Conservation (phyloP, 2,797 vertebrate genomes). For the Crotalus adamanteus region DNA sequence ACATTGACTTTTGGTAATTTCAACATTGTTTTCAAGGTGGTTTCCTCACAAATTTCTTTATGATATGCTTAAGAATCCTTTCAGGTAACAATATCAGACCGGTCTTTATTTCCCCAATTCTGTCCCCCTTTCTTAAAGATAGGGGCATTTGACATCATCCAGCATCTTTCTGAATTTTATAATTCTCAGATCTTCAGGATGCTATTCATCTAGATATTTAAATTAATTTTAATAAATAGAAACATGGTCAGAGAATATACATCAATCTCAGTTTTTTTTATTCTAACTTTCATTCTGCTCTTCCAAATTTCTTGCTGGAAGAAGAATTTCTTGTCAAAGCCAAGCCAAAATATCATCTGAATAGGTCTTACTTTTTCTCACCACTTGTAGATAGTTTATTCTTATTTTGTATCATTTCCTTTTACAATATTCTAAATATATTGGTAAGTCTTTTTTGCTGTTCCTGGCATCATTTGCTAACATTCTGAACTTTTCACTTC, state of each 20-base stretch:
- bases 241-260: neutral
- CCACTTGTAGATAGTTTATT: neutral
- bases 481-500: neutral
- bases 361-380: neutral
- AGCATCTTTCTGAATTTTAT: neutral
- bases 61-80: neutral
- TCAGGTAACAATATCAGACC: neutral
- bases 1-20: neutral
- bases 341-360: neutral
- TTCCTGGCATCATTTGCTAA: neutral
- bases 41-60: neutral
- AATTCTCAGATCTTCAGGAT: neutral
- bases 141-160: neutral
- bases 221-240: neutral
- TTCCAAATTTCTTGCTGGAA: neutral
- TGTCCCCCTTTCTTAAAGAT: neutral
- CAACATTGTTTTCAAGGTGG: neutral
- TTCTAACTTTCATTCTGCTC: neutral
- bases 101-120: neutral
- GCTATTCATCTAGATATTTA: neutral
- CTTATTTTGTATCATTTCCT: neutral
- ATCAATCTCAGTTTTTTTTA: neutral
- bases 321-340: neutral
- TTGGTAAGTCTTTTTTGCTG: neutral
- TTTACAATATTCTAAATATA: neutral